Base-by-base conservation (phyloP, 2,888 invertebrate genomes). In the Chrysomela aeneicollis region DNA sequence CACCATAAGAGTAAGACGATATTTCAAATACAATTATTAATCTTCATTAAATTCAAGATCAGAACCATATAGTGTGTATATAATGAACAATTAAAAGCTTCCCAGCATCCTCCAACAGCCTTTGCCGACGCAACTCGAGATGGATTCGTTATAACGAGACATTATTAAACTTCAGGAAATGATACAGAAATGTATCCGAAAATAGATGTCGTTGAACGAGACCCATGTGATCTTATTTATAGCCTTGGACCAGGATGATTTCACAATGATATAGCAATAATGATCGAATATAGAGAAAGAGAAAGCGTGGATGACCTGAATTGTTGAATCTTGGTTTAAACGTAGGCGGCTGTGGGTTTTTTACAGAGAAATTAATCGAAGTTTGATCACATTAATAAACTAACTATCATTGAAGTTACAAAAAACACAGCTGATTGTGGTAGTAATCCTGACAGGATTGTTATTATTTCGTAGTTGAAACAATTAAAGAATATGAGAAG, bases 21-120 rank as follows among this genome's bases (percentile, higher is more conserved):
- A 32, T 42, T 76, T 76, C 73, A 75, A 75, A 73, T 67, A 73
- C 69, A 67, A 72, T 72, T 62, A 77, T 77, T 77, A 77, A 77
- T 77, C 77, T 77, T 76, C 76, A 77, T 76, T 77, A 76, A 74
- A 77, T 76, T 72, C 74, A 73, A 77, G 71, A 76, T 75, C 73
- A 74, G 73, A 72, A 74, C 73, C 73, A 75, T 73, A 75, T 76
- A 76, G 42, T 21, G 47, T 42, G 15, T 26, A 57, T 46, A 57
- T 57, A 57, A 74, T 74, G 76, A 75, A 77, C 76, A 76, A 76
- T 76, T 77, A 77, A 74, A 75, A 73, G 61, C 63, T 26, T 21
- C 55, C n/a, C 47, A 54, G 62, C 51, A 47, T 50, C 62, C 37
- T 49, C 30, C 47, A 35, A 50, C 46, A 2, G 12, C 6, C 4